Base-by-base conservation (phyloP, 2,888 invertebrate genomes). In the Drosophila prolongata region DNA sequence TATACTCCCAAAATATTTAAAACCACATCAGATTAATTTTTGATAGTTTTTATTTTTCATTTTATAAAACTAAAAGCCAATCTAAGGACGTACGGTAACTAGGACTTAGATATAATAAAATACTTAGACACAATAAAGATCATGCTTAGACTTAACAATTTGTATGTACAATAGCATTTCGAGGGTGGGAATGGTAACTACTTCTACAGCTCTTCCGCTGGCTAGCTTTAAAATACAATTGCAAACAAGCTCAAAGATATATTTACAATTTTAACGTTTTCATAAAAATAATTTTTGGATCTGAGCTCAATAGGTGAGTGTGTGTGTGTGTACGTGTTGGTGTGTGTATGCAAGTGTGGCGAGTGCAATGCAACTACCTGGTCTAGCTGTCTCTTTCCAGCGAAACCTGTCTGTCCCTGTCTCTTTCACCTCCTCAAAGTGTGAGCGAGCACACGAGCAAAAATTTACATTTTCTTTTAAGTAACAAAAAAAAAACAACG, bases 251-350 rank as follows among this genome's bases (percentile, higher is more conserved):
- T 64, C 64, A 44, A 72, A 64, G 55, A 72, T 24, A 67, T 55
- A 47, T 54, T 70, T 64, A 64, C 73, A 71, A 57, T 71, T 65
- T 65, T 35, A 62, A 64, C 64, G 62, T 13, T 64, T 66, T 66
- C 37, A 65, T 73, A 72, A 57, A 65, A 64, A 55, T 87, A 87
- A 87, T 87, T 83, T 83, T 83, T 83, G 83, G 83, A 87, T 78
- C 76, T 69, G 88, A 83, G 88, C 83, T 87, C 86, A 81, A 72
- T 66, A 60, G 35, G 64, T 71, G 65, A 62, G 56, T 67, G 44
- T 14, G 56, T 68, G 54, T 54, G 53, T 52, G 53, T 64, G 64
- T 38, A 16, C 16, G 30, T 53, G 13, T 43, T 13, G 24, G 59
- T 61, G 34, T 47, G 30, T 49, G 34, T 55, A 52, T 71, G 61